These are phyloP conservation scores for Boleophthalmus pectinirostris DNA, from an alignment of 2,113 vertebrate genomes.

Conservation along the genomic window DNA sequence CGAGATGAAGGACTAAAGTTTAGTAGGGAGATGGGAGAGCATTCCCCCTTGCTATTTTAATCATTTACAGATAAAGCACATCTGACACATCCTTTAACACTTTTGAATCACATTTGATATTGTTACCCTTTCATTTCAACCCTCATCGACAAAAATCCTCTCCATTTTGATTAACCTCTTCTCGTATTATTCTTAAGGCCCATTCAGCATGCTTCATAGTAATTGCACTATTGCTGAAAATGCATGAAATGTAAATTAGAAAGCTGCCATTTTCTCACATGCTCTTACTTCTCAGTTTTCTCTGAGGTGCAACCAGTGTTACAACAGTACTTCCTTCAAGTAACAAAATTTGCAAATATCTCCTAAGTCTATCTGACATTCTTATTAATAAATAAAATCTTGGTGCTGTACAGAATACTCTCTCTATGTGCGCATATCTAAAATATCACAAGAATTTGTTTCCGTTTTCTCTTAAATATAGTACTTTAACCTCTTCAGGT, in stretches of 20 bases:
- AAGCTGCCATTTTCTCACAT: background rate
- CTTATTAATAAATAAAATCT: too few relatives aligned
- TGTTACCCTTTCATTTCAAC: background rate
- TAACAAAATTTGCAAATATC: background rate
- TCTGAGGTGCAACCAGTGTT: background rate
- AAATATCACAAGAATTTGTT: too few relatives aligned
- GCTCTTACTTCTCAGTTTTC: background rate
- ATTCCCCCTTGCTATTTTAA: slow-evolving; percentile 1
- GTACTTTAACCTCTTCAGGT: background rate
- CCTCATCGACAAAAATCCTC: background rate
- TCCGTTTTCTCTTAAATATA: background rate
- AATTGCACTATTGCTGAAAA: slow-evolving; percentile 10
- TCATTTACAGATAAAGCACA: slow-evolving; percentile 15
- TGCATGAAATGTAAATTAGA: slow-evolving; percentile 5
- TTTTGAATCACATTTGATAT: background rate
- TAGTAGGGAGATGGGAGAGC: background rate
- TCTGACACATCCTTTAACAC: background rate
- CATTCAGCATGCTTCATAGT: background rate
- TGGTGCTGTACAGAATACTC: too few relatives aligned
- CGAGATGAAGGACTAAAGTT: slow-evolving; percentile 13
- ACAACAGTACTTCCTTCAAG: background rate
- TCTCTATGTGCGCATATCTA: too few relatives aligned
- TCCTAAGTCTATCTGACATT: background rate
- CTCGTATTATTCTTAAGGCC: background rate
- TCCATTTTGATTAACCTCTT: slow-evolving; percentile 1